phyloP scores from a whole-genome alignment of 2,797 vertebrate genomes.

The Gambusia yucatana region DNA sequence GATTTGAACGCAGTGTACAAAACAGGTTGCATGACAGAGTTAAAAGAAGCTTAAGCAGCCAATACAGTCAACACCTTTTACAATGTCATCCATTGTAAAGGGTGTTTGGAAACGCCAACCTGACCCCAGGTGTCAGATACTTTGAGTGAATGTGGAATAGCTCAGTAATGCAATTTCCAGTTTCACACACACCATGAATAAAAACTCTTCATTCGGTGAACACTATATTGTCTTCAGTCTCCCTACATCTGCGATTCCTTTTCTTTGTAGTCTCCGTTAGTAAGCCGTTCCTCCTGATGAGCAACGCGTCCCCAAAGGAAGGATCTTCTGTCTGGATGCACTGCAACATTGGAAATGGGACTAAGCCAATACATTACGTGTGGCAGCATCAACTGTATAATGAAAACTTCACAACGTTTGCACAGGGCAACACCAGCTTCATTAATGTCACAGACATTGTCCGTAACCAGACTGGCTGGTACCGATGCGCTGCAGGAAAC shows the following conservation, averaged over 20 bases:
- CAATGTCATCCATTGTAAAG: background rate
- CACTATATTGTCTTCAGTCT: background rate
- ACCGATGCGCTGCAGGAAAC: conserved; percentile 83
- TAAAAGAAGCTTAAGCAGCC: background rate
- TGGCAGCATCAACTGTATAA: conserved; percentile 82
- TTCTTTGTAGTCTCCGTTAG: conserved; percentile 83
- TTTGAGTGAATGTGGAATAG: background rate
- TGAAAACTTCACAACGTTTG: conserved; percentile 63
- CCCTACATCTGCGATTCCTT: background rate
- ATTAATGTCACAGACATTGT: conserved; percentile 78
- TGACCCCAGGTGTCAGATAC: background rate
- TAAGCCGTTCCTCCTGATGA: conserved; percentile 85
- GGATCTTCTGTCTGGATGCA: conserved; percentile 79
- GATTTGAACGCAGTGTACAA: background rate
- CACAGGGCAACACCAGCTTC: conserved; percentile 57
- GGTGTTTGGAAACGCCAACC: background rate
- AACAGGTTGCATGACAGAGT: background rate
- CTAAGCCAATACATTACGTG: conserved; percentile 82
- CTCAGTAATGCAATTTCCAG: background rate
- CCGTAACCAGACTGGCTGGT: conserved; percentile 88
- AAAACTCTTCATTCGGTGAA: background rate
- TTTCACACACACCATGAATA: background rate
- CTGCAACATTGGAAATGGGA: conserved; percentile 86
- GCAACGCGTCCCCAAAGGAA: conserved; percentile 79
- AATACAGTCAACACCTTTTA: background rate